Evolutionary conservation across 2,888 invertebrate species (phyloP), one percentile per base, ranked within the genome.

Genomic region (Caenorhabditis zanzibari): DNA sequence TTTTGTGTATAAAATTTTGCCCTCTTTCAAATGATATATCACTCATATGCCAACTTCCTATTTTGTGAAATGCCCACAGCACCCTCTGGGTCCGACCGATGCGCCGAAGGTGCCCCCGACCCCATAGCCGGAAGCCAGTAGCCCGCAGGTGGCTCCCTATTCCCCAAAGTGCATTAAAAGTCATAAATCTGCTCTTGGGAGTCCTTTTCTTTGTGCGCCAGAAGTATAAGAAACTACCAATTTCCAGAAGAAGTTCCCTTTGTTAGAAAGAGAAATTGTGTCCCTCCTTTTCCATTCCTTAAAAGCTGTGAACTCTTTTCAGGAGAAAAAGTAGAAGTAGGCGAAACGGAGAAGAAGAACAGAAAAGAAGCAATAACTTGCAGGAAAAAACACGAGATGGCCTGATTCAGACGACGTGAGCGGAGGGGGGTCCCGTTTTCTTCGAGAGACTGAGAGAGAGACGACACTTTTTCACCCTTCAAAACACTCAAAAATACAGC

Each of bases 401-500:
- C 26, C 26, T 54, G 54, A 54, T 54, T 26, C 54, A 54, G 54
- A 54, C 54, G 54, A 54, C 54, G 54, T 54, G 54, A 54, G 47
- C 5, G 14, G 32, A 4, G 7, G 47, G 16, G 47, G 47, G 5
- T 22, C 22, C 24, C 22, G 5, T 22, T 12, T 52, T 12, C 22
- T 24, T n/a, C 16, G 19, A 47, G 47, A 44, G 16, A 16, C 4
- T 5, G 16, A 44, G 44, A 44, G 16, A n/a, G 14, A 47, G 47
- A 47, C 19, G 26, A 54, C 54, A 54, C 54, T 54, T 54, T n/a
- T 54, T 54, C 54, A 54, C 26, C 54, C 54, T 54, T 54, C 54
- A 54, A 54, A 54, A 54, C 54, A 54, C 54, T 54, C 54, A 54
- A 54, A n/a, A 54, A 54, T 54, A 54, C 26, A 54, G 54, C 54